Evolutionary conservation across 2,113 vertebrate genomes (phyloP).

Genomic region (Ptilorrhoa leucosticta): DNA sequence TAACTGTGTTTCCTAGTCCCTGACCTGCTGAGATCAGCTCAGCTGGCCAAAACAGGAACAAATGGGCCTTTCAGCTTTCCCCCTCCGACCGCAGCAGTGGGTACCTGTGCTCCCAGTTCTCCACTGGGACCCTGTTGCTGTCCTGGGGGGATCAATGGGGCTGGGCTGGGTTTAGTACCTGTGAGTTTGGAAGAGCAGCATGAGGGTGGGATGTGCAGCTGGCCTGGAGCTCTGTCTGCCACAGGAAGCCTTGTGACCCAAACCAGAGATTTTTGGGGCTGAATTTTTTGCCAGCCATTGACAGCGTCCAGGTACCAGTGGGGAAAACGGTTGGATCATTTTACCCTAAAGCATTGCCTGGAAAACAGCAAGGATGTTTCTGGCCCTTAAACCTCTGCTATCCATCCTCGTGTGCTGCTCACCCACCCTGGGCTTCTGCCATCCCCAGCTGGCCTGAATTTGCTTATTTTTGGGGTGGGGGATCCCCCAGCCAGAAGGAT

Average conservation of each 20-base stretch:
- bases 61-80: background rate
- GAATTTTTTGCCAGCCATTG: background rate
- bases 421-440: rapidly evolving
- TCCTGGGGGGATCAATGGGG: rapidly evolving
- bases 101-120: background rate
- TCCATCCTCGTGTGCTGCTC: background rate
- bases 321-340: background rate
- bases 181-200: background rate
- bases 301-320: rapidly evolving
- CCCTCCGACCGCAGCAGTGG: rapidly evolving
- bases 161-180: background rate
- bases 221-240: background rate
- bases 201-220: background rate
- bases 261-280: background rate
- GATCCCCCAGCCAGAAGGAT: background rate
- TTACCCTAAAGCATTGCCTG: background rate
- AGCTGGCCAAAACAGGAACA: background rate
- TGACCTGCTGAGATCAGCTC: background rate
- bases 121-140: background rate
- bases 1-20: background rate
- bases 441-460: background rate
- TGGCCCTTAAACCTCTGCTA: background rate
- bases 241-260: background rate
- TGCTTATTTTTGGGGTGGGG: background rate
- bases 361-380: background rate